These are phyloP conservation scores for Malaclemys terrapin DNA, from an alignment of 2,113 vertebrate genomes.

Conservation along the genomic window DNA sequence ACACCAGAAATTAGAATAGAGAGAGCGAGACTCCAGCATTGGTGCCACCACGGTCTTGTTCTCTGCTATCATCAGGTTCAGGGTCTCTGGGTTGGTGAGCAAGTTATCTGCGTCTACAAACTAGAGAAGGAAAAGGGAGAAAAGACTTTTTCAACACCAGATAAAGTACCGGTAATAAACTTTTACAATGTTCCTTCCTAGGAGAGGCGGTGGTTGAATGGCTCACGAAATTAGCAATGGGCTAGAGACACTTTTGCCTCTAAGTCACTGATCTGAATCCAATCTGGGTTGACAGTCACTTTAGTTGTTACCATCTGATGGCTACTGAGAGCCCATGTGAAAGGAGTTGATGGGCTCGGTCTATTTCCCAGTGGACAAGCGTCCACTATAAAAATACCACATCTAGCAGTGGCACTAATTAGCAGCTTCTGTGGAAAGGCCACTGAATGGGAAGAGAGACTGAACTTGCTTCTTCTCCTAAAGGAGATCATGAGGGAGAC, in stretches of 20 bases:
- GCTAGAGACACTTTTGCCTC: not conserved
- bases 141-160: not conserved
- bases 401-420: not conserved
- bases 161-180: not conserved
- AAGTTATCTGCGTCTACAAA: constrained; percentile 96
- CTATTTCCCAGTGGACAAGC: not conserved
- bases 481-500: not conserved
- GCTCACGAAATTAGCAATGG: not conserved
- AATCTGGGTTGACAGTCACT: not conserved
- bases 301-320: not conserved
- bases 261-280: not conserved
- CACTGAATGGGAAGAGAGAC: not conserved
- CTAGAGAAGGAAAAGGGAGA: constrained; percentile 70
- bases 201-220: not conserved
- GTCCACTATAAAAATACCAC: accelerated
- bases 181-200: not conserved
- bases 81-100: constrained; percentile 90
- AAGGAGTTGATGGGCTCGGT: not conserved
- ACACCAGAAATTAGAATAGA: constrained; percentile 99
- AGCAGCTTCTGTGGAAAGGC: not conserved
- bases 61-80: constrained; percentile 93
- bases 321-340: not conserved
- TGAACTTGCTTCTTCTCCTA: not conserved
- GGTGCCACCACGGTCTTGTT: constrained; percentile 94
- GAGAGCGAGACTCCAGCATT: constrained; percentile 94